Base-by-base conservation (phyloP, 2,888 invertebrate species). In the Stegophylla sp. region DNA sequence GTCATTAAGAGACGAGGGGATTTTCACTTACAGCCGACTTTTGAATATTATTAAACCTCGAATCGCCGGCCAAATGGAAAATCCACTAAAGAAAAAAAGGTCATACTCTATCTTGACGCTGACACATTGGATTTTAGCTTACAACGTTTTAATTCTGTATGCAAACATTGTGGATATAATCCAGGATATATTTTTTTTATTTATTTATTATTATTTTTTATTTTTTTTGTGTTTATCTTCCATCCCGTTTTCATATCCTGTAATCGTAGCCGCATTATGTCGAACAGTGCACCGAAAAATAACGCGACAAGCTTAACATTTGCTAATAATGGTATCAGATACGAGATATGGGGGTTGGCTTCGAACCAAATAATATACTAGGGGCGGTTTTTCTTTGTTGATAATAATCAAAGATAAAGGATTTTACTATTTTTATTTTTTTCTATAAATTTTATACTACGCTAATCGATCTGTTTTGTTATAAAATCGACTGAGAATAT, bases 41-140 rank as follows among this genome's bases (percentile, higher is more conserved):
- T 72, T 56, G 56, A 9, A 53, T 72, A 41, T 41, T 23, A 17
- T 23, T 15, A 12, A 15, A 15, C 7, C 20, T 1, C n/a, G 20
- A 15, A 64, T 0, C 20, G 13, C 51, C 20, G 20, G 51, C 34
- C 20, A 3, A 71, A 69, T 3, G 13, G 20, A 53, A 71, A 71
- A 53, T 53, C 51, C 13, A 53, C 26, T 51, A 51, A 51, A 51
- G 17, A 51, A 45, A 45, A 45, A 67, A 67, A 48, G 12, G 67
- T 53, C 5, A 4, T 34, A 20, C 1, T 5, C 23, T 20, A 34
- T n/a, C n/a, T 59, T 3, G 23, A 59, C 3, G n/a, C 17, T 12
- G 4, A 23, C 28, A 51, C 43, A 51, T 28, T 13, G 12, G 28
- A 3, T 20, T n/a, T 12, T 20, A 28, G 17, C 13, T 13, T 3